Percentiles rank a stretch among this genome's conserved stretches.
Evolutionary conservation across 2,797 vertebrate species (phyloP).

Genomic region (Hozukius guyotensis): DNA sequence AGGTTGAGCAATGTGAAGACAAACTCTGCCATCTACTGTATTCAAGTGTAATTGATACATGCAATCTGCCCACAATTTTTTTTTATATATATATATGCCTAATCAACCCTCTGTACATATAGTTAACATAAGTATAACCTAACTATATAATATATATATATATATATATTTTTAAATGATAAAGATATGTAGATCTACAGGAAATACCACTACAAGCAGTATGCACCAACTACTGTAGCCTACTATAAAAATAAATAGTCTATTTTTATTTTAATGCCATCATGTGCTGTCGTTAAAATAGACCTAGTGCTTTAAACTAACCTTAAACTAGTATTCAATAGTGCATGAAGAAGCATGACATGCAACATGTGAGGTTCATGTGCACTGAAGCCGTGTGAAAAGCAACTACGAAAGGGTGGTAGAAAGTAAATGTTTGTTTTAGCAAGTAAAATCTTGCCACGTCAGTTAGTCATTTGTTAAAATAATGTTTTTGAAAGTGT

Average conservation of each 20-base stretch:
- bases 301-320: background rate
- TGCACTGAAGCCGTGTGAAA: background rate
- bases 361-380: background rate
- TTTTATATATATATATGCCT: too few species aligned
- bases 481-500: accelerated
- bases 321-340: background rate
- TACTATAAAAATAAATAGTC: background rate
- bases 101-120: background rate
- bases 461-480: background rate
- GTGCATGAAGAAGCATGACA: background rate
- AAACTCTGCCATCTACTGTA: slow-evolving; percentile 61
- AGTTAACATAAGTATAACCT: background rate
- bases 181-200: background rate
- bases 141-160: background rate
- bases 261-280: background rate
- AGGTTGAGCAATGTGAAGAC: background rate
- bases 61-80: too few species aligned
- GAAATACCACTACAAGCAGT: background rate
- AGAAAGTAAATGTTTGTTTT: background rate
- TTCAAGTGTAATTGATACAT: background rate
- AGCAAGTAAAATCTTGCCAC: background rate
- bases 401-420: accelerated
- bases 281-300: background rate
- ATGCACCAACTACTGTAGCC: background rate
- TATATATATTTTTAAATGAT: too few species aligned